Base-by-base conservation (phyloP, 2,797 vertebrate species). In the Babyrousa celebensis region DNA sequence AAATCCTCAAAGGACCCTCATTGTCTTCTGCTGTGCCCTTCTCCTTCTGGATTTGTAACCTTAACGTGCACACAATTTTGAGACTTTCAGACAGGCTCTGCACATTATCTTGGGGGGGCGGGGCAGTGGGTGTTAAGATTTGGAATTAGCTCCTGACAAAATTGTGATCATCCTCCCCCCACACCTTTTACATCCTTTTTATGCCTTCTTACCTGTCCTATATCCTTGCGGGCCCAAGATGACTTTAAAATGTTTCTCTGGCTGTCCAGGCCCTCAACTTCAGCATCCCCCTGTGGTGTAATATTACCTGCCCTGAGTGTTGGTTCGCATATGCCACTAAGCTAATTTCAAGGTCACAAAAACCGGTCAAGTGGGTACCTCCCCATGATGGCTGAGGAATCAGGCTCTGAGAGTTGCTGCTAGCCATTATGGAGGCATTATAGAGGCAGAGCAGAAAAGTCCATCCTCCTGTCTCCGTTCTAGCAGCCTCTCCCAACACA, bases 1-100 rank as follows among this genome's bases (percentile, higher is more conserved):
- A 94, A 92, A 72, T 67, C 36, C 77, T 85, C 77, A 74, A n/a
- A 85, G 62, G 27, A 92, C 72, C 12, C 65, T 56, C 43, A 20
- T 25, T 71, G 20, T 36, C 48, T 67, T 72, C 58, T n/a, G 6
- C 27, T 14, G 11, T 56, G 60, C 65, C 12, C n/a, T 78, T 79
- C 74, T 65, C 10, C n/a, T 78, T 79, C 74, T 96, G 74, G 56
- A 32, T 91, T 54, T 91, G 72, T 78, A 60, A 87, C 60, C 36
- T 80, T 52, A 43, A 15, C 56, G 82, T 87, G 70, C 21, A 77
- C 40, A 83, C 32, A 71, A 1, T 91, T 93, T 95, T 68, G 70
- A 96, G 36, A 89, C 54, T 79, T 85, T 80, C 63, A 82, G 36
- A 25, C 36, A 83, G 14, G 40, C 10, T 48, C 40, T 80, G 54